Conservation (phyloP, 2,888 invertebrate species). For the Acronicta psi region DNA sequence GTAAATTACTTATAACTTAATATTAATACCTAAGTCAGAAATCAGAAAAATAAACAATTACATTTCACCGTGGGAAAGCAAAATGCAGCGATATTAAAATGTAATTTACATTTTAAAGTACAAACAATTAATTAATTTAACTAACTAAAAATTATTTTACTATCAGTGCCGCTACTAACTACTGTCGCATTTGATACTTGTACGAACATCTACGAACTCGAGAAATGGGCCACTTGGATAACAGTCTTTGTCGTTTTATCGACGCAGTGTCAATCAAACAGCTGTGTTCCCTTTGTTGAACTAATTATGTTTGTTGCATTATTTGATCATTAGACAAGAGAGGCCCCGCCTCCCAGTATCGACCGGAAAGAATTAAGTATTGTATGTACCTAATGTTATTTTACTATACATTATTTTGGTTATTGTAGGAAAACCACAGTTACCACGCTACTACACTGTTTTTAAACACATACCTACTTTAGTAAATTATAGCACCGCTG, state of each 20-base stretch:
- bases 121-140: constrained; percentile 32
- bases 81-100: not conserved
- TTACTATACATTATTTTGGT: too few relatives aligned
- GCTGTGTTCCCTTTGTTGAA: constrained; percentile 55
- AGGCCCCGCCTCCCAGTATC: not conserved
- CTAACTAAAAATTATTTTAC: constrained; percentile 9
- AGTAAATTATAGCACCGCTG: too few relatives aligned
- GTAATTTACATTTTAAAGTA: constrained; percentile 22
- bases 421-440: too few relatives aligned
- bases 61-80: constrained; percentile 25
- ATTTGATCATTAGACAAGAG: constrained; percentile 22
- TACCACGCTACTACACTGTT: too few relatives aligned
- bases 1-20: too few relatives aligned
- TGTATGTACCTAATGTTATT: not conserved
- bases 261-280: constrained; percentile 53
- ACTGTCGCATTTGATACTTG: constrained; percentile 13
- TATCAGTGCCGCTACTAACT: constrained; percentile 21
- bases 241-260: constrained; percentile 60
- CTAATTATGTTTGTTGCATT: constrained; percentile 27
- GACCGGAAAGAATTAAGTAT: not conserved
- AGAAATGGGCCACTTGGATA: constrained; percentile 75
- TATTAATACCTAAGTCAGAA: too few relatives aligned
- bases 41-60: too few relatives aligned
- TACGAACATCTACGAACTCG: constrained; percentile 58
- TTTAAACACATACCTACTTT: too few relatives aligned